Evolutionary conservation across 2,797 vertebrate genomes (phyloP).

Genomic region (Simalia tracyae): DNA sequence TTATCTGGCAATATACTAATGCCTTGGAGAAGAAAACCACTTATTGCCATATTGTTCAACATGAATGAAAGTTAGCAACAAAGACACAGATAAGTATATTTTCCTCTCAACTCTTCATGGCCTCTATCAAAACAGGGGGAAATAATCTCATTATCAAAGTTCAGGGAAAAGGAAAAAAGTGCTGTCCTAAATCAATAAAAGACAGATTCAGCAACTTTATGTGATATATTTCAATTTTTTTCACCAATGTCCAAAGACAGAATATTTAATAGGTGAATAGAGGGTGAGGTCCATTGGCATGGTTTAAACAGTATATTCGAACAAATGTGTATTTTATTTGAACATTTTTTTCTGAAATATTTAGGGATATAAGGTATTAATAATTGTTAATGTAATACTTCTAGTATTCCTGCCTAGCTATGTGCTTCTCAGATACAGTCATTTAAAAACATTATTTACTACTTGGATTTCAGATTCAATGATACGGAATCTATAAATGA

Average conservation of each 20-base stretch:
- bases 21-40: slow-evolving; percentile 25
- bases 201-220: neutral
- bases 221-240: neutral
- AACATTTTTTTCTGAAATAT: too few species aligned
- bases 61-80: slow-evolving; percentile 26
- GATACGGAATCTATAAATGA: too few species aligned
- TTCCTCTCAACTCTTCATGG: neutral
- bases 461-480: neutral
- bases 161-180: neutral
- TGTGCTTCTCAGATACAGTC: too few species aligned
- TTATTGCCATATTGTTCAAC: slow-evolving; percentile 32
- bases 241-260: neutral
- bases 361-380: too few species aligned
- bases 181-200: neutral
- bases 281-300: too few species aligned
- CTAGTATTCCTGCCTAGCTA: too few species aligned
- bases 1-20: slow-evolving; percentile 21
- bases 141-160: neutral
- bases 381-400: too few species aligned
- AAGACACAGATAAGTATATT: slow-evolving; percentile 15
- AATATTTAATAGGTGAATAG: neutral
- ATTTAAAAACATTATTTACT: neutral
- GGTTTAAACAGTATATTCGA: too few species aligned
- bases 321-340: too few species aligned
- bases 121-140: neutral